These are phyloP conservation scores for Neotoma lepida DNA, from an alignment of 2,113 vertebrate species.

Conservation along the genomic window DNA sequence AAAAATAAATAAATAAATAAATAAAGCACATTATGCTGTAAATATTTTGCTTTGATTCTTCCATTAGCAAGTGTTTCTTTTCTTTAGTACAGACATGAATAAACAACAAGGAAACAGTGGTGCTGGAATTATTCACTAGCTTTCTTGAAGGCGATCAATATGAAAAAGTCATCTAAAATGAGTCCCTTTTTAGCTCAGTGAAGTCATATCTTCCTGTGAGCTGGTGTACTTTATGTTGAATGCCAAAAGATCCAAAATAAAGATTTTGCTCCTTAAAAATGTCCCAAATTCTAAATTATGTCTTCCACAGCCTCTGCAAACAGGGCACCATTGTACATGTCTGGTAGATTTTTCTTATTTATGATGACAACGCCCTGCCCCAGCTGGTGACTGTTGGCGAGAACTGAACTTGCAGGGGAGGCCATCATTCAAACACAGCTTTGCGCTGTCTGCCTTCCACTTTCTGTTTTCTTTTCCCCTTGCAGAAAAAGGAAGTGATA, in stretches of 20 bases:
- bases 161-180: slow-evolving; percentile 45
- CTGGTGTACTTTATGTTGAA: slow-evolving; percentile 43
- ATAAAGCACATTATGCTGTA: slow-evolving; percentile 59
- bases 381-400: neutral
- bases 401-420: neutral
- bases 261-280: slow-evolving; percentile 50
- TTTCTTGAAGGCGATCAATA: slow-evolving; percentile 71
- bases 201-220: slow-evolving; percentile 34
- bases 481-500: neutral
- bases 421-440: slow-evolving; percentile 7
- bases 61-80: slow-evolving; percentile 69
- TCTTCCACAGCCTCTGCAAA: slow-evolving; percentile 28
- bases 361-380: neutral
- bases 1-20: slow-evolving; percentile 24
- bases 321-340: neutral
- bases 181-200: slow-evolving; percentile 42
- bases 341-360: slow-evolving; percentile 41
- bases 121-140: slow-evolving; percentile 59
- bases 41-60: slow-evolving; percentile 77
- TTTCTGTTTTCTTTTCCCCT: neutral
- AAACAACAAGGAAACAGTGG: slow-evolving; percentile 64
- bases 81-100: slow-evolving; percentile 55
- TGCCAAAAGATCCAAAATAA: slow-evolving; percentile 58
- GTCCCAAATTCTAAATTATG: slow-evolving; percentile 35
- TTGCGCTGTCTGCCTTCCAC: neutral